phyloP scores from a whole-genome alignment of 2,113 vertebrate genomes.

The Columba livia region DNA sequence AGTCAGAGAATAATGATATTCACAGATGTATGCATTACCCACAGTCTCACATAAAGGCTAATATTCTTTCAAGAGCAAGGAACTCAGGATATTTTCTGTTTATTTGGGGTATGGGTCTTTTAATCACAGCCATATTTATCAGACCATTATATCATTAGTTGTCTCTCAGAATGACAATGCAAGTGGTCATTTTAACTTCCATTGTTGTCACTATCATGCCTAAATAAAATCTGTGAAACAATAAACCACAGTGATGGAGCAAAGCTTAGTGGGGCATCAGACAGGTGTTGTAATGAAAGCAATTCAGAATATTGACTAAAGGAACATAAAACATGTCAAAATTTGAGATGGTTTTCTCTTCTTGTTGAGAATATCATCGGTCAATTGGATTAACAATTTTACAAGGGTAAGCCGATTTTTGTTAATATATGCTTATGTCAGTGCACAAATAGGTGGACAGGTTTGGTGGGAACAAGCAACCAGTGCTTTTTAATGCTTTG shows the following conservation, averaged over 20 bases:
- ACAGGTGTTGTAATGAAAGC: background rate
- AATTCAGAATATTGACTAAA: background rate
- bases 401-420: rapidly evolving
- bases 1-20: background rate
- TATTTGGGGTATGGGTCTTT: background rate
- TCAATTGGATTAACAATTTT: background rate
- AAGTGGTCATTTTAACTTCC: background rate
- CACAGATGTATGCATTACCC: background rate
- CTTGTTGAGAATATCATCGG: background rate
- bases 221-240: background rate
- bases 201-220: background rate
- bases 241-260: background rate
- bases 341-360: background rate
- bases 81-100: background rate
- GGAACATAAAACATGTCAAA: rapidly evolving
- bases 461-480: background rate
- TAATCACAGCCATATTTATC: background rate
- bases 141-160: background rate
- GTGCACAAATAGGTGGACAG: background rate
- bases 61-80: background rate
- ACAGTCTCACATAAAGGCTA: background rate
- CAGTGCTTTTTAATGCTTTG: background rate
- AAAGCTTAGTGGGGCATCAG: background rate
- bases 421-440: background rate
- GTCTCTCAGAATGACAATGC: background rate